Evolutionary conservation across 2,113 vertebrate species (phyloP).

Genomic region (Phalacrocorax pelagicus): DNA sequence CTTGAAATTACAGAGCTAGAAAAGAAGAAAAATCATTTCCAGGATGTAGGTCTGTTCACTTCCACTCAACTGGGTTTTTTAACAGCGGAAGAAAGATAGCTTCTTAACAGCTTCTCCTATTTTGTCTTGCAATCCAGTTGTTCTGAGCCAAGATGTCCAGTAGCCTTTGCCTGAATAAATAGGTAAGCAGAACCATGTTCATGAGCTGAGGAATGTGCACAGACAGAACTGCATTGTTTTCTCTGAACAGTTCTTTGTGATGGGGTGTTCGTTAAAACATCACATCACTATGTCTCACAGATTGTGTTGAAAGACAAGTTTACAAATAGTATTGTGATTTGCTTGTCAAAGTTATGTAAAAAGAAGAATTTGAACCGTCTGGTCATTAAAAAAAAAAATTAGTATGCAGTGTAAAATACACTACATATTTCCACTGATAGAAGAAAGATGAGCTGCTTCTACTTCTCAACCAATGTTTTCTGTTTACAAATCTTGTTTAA

Average conservation of each 20-base stretch:
- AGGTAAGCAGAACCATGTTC: not conserved
- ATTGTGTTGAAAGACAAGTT: not conserved
- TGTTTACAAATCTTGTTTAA: not conserved
- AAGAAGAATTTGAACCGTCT: not conserved
- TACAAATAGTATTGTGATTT: not conserved
- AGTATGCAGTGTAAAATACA: not conserved
- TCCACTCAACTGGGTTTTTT: not conserved
- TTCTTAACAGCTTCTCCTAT: not conserved
- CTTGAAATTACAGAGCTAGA: not conserved
- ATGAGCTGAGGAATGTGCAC: not conserved
- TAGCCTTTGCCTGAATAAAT: not conserved
- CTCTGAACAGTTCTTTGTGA: not conserved
- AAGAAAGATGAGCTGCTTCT: not conserved
- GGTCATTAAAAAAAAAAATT: not conserved
- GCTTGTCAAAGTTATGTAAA: not conserved
- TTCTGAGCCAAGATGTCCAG: not conserved
- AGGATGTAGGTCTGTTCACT: not conserved
- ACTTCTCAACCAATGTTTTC: not conserved
- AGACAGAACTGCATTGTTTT: not conserved
- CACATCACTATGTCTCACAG: not conserved
- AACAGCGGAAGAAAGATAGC: not conserved
- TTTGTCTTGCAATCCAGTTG: not conserved
- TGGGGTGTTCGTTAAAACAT: not conserved
- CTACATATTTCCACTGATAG: not conserved
- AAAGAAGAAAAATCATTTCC: not conserved